Percentiles rank a stretch among this genome's conserved stretches.
These are phyloP conservation scores for Andrena chrysosceles DNA, from an alignment of 2,888 invertebrate species.

Conservation along the genomic window DNA sequence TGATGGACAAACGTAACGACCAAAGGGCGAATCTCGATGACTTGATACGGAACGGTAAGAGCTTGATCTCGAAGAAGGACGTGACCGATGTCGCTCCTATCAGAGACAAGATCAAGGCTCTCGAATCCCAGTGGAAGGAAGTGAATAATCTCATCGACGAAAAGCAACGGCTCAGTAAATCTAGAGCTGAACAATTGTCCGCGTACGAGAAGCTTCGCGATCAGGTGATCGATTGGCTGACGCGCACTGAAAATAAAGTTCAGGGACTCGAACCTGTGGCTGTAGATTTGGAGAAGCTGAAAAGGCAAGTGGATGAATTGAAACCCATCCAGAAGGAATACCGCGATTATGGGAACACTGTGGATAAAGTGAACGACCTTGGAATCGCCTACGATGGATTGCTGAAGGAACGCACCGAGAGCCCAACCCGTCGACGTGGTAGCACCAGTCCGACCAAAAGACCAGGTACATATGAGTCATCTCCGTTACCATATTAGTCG, in stretches of 20 bases:
- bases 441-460: slow-evolving; percentile 95
- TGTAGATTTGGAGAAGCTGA: slow-evolving; percentile 93
- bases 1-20: slow-evolving; percentile 87
- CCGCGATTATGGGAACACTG: slow-evolving; percentile 92
- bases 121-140: slow-evolving; percentile 96
- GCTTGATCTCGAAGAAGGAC: slow-evolving; percentile 93
- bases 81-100: slow-evolving; percentile 94
- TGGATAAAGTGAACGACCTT: slow-evolving; percentile 96
- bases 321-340: slow-evolving; percentile 95
- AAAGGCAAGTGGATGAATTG: slow-evolving; percentile 93
- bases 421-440: slow-evolving; percentile 90
- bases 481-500: not conserved
- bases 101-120: slow-evolving; percentile 93
- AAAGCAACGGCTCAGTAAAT: slow-evolving; percentile 92
- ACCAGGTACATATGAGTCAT: slow-evolving; percentile 82
- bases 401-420: slow-evolving; percentile 91
- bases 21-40: slow-evolving; percentile 88
- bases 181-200: slow-evolving; percentile 93
- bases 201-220: slow-evolving; percentile 94
- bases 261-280: slow-evolving; percentile 93
- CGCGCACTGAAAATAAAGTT: slow-evolving; percentile 91
- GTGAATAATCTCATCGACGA: slow-evolving; percentile 93
- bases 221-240: slow-evolving; percentile 94
- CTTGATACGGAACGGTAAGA: slow-evolving; percentile 92
- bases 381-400: slow-evolving; percentile 95